Evolutionary conservation across 2,888 invertebrate species (phyloP).

Genomic region (Lycaena phlaeas): DNA sequence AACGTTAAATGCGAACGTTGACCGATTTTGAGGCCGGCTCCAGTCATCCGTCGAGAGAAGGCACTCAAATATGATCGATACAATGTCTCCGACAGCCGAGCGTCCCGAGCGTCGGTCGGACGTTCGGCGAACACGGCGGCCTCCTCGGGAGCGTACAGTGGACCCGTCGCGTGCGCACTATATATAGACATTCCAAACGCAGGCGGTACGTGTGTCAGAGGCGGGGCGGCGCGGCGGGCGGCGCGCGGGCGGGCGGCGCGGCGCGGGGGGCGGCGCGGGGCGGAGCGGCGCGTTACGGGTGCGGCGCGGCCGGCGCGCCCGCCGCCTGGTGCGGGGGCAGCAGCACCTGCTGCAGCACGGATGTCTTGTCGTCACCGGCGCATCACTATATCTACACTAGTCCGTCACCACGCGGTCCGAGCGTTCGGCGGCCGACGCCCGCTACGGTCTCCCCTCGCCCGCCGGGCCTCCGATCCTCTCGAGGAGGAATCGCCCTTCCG

Average conservation of each 20-base stretch:
- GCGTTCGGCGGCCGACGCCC: too few relatives aligned
- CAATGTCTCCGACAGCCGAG: too few relatives aligned
- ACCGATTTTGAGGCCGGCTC: too few relatives aligned
- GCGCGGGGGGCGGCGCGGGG: slow-evolving; percentile 21
- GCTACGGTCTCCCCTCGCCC: neutral
- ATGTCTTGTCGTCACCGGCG: neutral
- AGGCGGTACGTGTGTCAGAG: slow-evolving; percentile 9
- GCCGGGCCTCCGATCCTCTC: neutral
- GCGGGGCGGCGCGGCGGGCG: slow-evolving; percentile 20
- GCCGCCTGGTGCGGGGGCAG: slow-evolving; percentile 38
- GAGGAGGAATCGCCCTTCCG: neutral
- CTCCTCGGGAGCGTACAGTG: too few relatives aligned
- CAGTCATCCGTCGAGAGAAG: too few relatives aligned
- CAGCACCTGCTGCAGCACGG: slow-evolving; percentile 36
- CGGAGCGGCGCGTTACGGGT: slow-evolving; percentile 33
- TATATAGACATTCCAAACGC: neutral
- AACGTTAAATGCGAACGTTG: neutral
- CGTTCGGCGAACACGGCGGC: too few relatives aligned
- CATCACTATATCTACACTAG: neutral
- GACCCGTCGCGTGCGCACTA: too few relatives aligned
- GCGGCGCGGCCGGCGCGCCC: slow-evolving; percentile 33
- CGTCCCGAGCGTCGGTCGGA: too few relatives aligned
- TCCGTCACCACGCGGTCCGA: neutral
- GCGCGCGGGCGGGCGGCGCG: slow-evolving; percentile 19
- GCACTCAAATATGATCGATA: too few relatives aligned